Evolutionary conservation across 2,888 invertebrate species (phyloP).

Genomic region (Desoria tigrina): DNA sequence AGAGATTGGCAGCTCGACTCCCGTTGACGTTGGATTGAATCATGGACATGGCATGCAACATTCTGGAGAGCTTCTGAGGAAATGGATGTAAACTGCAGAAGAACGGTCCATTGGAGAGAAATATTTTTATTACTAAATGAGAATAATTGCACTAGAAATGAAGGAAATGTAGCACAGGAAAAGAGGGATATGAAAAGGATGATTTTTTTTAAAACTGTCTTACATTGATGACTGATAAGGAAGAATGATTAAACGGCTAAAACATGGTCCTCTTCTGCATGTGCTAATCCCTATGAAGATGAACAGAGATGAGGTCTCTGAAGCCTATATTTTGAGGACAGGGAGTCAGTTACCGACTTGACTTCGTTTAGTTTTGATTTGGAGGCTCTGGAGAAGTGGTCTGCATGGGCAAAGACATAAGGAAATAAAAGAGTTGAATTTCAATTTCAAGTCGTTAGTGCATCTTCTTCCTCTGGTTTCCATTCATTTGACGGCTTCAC

Average conservation of each 20-base stretch:
- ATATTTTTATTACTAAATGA: not conserved
- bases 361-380: constrained; percentile 3
- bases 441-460: not conserved
- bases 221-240: constrained; percentile 8
- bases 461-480: not conserved
- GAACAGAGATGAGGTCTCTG: not conserved
- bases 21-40: no score
- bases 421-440: not conserved
- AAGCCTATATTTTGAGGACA: not conserved
- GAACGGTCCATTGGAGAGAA: not conserved
- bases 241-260: not conserved
- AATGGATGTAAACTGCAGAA: no score
- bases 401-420: not conserved
- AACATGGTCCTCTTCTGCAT: constrained; percentile 27
- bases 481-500: not conserved
- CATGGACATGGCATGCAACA: no score
- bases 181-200: not conserved
- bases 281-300: constrained; percentile 26
- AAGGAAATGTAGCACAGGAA: not conserved
- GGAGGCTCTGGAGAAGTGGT: constrained; percentile 11
- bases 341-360: not conserved
- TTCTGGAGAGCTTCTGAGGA: no score
- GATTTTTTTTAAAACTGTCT: not conserved
- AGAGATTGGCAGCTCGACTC: no score
- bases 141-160: constrained; percentile 1